Base-by-base conservation (phyloP, 2,113 vertebrate genomes). In the Oxygymnocypris stewartii region DNA sequence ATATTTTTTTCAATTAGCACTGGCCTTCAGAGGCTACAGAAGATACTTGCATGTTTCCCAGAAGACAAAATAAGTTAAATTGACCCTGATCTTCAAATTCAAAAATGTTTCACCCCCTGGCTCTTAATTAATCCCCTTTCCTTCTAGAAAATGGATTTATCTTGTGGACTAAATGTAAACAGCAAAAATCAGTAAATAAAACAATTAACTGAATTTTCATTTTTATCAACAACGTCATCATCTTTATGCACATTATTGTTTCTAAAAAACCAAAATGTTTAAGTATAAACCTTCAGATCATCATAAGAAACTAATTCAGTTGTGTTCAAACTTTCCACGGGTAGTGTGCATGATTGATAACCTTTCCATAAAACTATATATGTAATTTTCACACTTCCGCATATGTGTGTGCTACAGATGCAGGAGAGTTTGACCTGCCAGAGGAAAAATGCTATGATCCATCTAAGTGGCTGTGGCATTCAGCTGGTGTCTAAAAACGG, bases 381-480 rank as follows among this genome's bases (percentile, higher is more conserved):
- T 35, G 18, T n/a, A 79, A 42, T 14, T 42, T 37, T 63, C 31
- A 42, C 20, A 63, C 37, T 35, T 42, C 13, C 14, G 13, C 13
- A 51, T 42, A 16, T 51, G 49, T 51, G 49, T 51, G 28, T 14
- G 44, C 11, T 92, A 87, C 84, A 94, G 92, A 82, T 1, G 88
- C 78, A 92, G 91, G 82, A 84, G 20, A 31, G 65, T 37, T 87
- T 83, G 49, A 91, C 86, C 81, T 4, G 88, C 61, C 93, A 90
- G 14, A 85, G 90, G 85, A 94, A 94, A 93, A 94, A 93, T 91
- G 92, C 73, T n/a, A 84, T 42, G 80, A 92, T 93, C 91, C 92
- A 92, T 91, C 87, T 93, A 85, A 94, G 92, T 0, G 88, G 93
- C 82, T 92, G 93, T 87, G 95, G 92, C 86, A 69, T 94, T 85